Conservation (phyloP, 2,888 invertebrate genomes). For the Nymphalis polychloros region DNA sequence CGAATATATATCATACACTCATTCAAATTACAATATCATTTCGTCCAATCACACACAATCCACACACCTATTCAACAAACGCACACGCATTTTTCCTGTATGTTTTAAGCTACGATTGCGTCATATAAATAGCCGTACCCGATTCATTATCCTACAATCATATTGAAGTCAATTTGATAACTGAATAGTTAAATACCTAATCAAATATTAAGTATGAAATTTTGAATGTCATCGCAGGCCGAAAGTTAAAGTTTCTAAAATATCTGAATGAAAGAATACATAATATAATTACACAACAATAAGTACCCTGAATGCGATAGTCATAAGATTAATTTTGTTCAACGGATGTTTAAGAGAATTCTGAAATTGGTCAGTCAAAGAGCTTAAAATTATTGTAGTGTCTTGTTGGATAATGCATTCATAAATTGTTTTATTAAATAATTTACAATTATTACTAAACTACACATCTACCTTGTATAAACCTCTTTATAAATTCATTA, state of each 20-base stretch:
- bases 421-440: slow-evolving; percentile 56
- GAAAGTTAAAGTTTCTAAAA: slow-evolving; percentile 68
- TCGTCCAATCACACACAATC: neutral
- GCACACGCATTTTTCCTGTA: slow-evolving; percentile 6
- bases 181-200: slow-evolving; percentile 14
- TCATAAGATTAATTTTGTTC: slow-evolving; percentile 72
- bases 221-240: slow-evolving; percentile 60
- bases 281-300: slow-evolving; percentile 64
- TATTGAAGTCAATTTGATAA: slow-evolving; percentile 25
- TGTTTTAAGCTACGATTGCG: slow-evolving; percentile 21
- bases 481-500: slow-evolving; percentile 79
- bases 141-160: slow-evolving; percentile 20
- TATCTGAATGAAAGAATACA: slow-evolving; percentile 58
- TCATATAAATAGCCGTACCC: slow-evolving; percentile 24
- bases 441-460: slow-evolving; percentile 72
- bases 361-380: slow-evolving; percentile 71
- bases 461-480: slow-evolving; percentile 81
- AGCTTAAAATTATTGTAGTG: slow-evolving; percentile 71
- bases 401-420: slow-evolving; percentile 55
- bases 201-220: slow-evolving; percentile 18
- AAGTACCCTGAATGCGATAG: slow-evolving; percentile 75
- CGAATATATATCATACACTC: neutral
- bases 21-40: neutral
- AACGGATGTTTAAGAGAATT: slow-evolving; percentile 61
- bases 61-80: neutral